These are phyloP conservation scores for Leucania comma DNA, from an alignment of 2,888 invertebrate genomes.

Conservation along the genomic window DNA sequence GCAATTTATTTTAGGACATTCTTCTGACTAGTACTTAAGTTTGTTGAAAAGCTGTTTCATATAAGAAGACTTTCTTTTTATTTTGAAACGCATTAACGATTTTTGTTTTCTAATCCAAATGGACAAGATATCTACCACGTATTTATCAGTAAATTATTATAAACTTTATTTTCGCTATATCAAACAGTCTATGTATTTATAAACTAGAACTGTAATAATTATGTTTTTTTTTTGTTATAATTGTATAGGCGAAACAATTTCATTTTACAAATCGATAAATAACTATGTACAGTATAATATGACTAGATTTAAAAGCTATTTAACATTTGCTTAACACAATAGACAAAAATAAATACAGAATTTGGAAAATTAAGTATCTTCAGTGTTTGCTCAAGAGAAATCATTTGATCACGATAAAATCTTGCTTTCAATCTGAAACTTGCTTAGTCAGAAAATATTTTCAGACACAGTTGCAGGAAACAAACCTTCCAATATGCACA, in stretches of 20 bases:
- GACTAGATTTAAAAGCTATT: constrained; percentile 28
- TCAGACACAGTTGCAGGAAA: constrained; percentile 4
- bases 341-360: background rate
- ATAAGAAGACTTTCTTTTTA: constrained; percentile 11
- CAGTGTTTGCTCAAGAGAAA: background rate
- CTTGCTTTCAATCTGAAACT: background rate
- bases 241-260: constrained; percentile 16
- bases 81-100: constrained; percentile 5
- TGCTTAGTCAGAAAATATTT: background rate
- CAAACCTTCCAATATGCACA: background rate
- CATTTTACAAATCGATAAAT: constrained; percentile 23
- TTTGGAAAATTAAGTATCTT: background rate
- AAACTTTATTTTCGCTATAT: constrained; percentile 31
- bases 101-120: constrained; percentile 33
- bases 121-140: constrained; percentile 36
- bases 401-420: background rate
- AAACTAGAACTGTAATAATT: constrained; percentile 16
- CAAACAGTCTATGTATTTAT: constrained; percentile 48
- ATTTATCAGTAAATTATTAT: constrained; percentile 31
- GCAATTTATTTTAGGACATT: background rate
- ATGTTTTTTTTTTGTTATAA: constrained; percentile 10
- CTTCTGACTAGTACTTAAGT: constrained; percentile 8
- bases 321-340: constrained; percentile 3
- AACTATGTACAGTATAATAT: constrained; percentile 30
- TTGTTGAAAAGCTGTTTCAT: constrained; percentile 12